phyloP scores from a whole-genome alignment of 2,113 vertebrate species.

The human region DNA sequence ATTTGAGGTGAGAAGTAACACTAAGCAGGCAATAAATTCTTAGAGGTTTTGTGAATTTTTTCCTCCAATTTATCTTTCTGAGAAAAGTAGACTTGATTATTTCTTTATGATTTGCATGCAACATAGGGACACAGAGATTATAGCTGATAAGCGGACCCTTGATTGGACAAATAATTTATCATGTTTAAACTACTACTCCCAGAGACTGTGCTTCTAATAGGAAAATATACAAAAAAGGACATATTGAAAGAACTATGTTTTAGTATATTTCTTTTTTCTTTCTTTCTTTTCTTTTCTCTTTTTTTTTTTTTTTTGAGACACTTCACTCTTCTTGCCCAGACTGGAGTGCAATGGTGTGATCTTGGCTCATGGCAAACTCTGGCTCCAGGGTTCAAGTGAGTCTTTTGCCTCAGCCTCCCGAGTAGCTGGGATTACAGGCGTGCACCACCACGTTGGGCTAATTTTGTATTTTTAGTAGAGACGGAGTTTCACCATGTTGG shows the following conservation, averaged over 20 bases:
- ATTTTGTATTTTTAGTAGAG: no score
- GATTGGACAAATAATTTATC: not conserved
- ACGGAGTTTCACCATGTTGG: no score
- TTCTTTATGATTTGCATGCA: not conserved
- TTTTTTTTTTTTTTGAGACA: rapidly evolving
- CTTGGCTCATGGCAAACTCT: no score
- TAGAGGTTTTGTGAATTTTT: not conserved
- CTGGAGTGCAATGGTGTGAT: no score
- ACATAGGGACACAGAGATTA: not conserved
- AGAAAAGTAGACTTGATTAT: not conserved
- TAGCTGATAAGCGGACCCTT: not conserved
- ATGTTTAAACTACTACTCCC: not conserved
- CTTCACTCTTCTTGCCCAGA: no score
- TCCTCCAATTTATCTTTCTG: not conserved
- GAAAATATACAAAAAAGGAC: not conserved
- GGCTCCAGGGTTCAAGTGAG: no score
- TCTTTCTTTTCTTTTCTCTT: no score
- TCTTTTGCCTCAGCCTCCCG: no score
- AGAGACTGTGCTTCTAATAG: not conserved
- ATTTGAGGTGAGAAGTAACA: not conserved
- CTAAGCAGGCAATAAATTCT: not conserved
- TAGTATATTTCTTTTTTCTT: not conserved
- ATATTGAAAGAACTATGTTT: not conserved
- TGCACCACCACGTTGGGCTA: no score
- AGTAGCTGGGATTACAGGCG: no score